phyloP scores from a whole-genome alignment of 1,140 invertebrate species.

The Pogonus chalceus region DNA sequence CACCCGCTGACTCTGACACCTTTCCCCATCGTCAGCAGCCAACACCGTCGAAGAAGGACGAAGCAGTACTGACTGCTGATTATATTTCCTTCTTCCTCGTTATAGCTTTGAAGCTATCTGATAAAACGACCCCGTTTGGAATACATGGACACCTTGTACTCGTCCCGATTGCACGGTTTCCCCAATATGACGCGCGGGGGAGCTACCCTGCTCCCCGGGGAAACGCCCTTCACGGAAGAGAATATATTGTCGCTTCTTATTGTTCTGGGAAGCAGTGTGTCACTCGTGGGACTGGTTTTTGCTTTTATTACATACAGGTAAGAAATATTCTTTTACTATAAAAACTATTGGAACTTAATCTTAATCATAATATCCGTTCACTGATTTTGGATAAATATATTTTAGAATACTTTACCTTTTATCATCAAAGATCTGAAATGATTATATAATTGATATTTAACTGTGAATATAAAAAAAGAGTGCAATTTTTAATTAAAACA shows the following conservation, averaged over 20 bases:
- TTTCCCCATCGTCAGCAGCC: no score
- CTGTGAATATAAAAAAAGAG: no score
- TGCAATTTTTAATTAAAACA: no score
- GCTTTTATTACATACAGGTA: conserved; percentile 64
- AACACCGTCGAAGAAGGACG: neutral
- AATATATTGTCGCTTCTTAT: conserved; percentile 52
- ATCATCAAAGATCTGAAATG: no score
- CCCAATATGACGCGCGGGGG: conserved; percentile 23
- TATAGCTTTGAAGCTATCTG: neutral
- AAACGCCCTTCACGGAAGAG: conserved; percentile 34
- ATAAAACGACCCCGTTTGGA: neutral
- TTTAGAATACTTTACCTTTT: no score
- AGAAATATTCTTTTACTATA: no score
- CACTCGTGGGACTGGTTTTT: conserved; percentile 55
- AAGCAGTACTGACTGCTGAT: neutral
- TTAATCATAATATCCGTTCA: neutral
- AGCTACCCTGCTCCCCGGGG: conserved; percentile 18
- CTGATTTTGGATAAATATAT: neutral
- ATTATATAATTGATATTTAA: no score
- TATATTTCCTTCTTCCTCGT: no score
- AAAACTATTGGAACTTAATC: no score
- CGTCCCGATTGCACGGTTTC: conserved; percentile 29
- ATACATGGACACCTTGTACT: conserved; percentile 31
- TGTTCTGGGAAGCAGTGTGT: conserved; percentile 55
- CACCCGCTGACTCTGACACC: no score